Conservation (phyloP, 1,140 invertebrate species). For the Drosophila kanapiae region DNA sequence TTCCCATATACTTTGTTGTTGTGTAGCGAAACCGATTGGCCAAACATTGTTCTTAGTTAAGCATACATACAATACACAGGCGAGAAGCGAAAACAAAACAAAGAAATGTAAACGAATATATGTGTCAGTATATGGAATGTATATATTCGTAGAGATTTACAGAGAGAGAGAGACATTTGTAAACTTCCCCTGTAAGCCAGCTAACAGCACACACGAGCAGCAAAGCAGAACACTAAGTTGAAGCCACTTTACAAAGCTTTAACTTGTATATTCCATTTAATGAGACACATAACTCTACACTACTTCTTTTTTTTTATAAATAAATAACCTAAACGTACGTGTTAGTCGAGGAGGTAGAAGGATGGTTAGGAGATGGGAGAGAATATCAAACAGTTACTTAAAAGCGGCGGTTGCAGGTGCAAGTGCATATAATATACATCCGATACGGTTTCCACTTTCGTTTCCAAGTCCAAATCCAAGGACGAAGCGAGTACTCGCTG, state of each 20-base stretch:
- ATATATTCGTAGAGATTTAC: slow-evolving; percentile 25
- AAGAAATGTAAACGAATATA: slow-evolving; percentile 16
- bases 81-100: background rate
- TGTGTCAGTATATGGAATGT: background rate
- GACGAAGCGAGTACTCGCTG: background rate
- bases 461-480: background rate
- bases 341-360: slow-evolving; percentile 14
- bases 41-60: slow-evolving; percentile 58
- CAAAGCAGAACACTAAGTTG: slow-evolving; percentile 36
- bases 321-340: slow-evolving; percentile 21
- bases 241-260: slow-evolving; percentile 60
- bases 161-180: slow-evolving; percentile 10
- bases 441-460: slow-evolving; percentile 9
- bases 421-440: background rate
- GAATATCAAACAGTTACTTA: slow-evolving; percentile 68
- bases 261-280: slow-evolving; percentile 75
- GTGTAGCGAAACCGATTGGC: slow-evolving; percentile 57
- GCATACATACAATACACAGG: slow-evolving; percentile 1
- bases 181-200: slow-evolving; percentile 48
- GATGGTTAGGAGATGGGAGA: background rate
- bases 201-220: slow-evolving; percentile 37
- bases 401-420: slow-evolving; percentile 24
- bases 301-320: slow-evolving; percentile 17
- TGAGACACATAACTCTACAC: slow-evolving; percentile 25
- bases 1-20: slow-evolving; percentile 31